Evolutionary conservation across 2,113 vertebrate genomes (phyloP), one percentile per base, ranked within the genome.

Genomic region (Axis porcinus): DNA sequence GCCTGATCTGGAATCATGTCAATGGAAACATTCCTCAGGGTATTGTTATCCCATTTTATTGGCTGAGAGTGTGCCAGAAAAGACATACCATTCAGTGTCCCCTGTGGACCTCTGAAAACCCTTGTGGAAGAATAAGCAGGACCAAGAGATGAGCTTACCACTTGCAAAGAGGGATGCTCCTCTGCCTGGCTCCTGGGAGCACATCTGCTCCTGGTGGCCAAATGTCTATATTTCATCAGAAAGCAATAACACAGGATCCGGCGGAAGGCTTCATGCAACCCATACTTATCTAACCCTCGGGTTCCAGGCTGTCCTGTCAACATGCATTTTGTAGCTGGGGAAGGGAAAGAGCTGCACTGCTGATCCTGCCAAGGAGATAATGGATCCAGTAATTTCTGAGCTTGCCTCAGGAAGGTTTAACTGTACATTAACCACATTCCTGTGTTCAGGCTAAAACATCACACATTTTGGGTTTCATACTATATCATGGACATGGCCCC

Each of bases 151-250:
- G 3, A 62, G 76, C 88, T 91, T 89, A 89, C 36, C 67, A 55
- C 60, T 57, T 85, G 52, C 78, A 93, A 67, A 96, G 62, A 94
- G 30, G 54, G n/a, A 11, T 70, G 67, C 27, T 96, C 82, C 47
- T 76, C 89, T 81, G 55, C 55, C 70, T 30, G 6, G 33, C 76
- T 95, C 85, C 90, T 76, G 36, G 86, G 52, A 95, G 25, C 70
- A 86, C 0, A 79, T 47, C 81, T 76, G 52, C 8, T 95, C 55
- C 86, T 85, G 52, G 82, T 94, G 94, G 95, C 91, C 95, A 95
- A 98, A 84, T 10, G 94, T 95, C 97, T 97, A 91, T 54, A 97
- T 95, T 94, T 98, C 97, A 97, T 97, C 96, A 98, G 95, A 96
- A 97, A 98, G 91, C 96, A 98, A 57, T 88, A 91, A 96, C 85